These are phyloP conservation scores for Xestia ashworthii DNA, from an alignment of 2,888 invertebrate genomes.

Conservation along the genomic window DNA sequence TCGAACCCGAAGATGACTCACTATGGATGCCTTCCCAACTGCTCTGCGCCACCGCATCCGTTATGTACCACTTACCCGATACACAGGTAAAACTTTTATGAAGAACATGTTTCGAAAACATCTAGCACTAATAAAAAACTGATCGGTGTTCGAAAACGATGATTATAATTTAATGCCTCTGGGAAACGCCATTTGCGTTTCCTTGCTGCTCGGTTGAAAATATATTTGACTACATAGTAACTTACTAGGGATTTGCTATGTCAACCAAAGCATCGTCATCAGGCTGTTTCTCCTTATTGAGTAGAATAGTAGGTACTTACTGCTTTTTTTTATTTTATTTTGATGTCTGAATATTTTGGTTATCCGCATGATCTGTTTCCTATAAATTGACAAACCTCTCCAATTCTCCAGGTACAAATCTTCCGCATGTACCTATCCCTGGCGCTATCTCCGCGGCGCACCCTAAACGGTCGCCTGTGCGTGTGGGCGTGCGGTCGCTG, in stretches of 20 bases:
- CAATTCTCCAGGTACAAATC: conserved; percentile 89
- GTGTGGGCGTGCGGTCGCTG: conserved; percentile 96
- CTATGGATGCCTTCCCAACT: conserved; percentile 98
- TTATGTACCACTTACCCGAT: conserved; percentile 95
- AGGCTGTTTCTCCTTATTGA: not conserved
- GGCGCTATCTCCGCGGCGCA: conserved; percentile 96
- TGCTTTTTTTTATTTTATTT: not conserved
- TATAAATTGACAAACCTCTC: not conserved
- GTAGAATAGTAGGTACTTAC: not conserved
- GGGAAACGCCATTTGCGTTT: too few relatives aligned
- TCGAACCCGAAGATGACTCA: conserved; percentile 97
- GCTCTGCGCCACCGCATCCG: conserved; percentile 95
- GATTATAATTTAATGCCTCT: not conserved
- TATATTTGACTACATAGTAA: not conserved
- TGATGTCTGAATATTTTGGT: not conserved
- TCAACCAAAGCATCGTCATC: not conserved
- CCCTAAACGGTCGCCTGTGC: conserved; percentile 96
- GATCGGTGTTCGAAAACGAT: not conserved
- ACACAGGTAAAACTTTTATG: conserved; percentile 92
- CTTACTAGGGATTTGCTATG: too few relatives aligned
- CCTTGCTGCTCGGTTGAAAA: not conserved
- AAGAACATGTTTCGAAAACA: not conserved
- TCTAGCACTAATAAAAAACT: too few relatives aligned
- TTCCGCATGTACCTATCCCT: conserved; percentile 95
- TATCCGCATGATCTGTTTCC: not conserved